Percentiles rank a stretch among this genome's conserved stretches.
These are phyloP conservation scores for Oscheius sp. DNA, from an alignment of 2,888 invertebrate genomes.

Conservation along the genomic window DNA sequence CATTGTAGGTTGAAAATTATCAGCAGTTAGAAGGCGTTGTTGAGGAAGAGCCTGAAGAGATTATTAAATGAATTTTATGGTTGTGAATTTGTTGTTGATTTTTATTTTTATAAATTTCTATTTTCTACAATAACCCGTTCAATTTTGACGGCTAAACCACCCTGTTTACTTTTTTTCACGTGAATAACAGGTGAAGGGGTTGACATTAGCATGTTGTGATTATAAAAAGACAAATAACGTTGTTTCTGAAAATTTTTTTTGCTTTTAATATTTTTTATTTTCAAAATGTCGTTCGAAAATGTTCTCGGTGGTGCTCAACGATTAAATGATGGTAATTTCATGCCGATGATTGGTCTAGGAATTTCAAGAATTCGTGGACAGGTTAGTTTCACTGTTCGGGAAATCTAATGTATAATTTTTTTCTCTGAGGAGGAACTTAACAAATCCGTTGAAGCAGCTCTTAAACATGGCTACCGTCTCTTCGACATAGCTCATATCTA, in stretches of 20 bases:
- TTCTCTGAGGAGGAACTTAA: conserved; percentile 36
- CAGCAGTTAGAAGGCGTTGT: conserved; percentile 52
- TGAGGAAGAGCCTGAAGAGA: conserved; percentile 55
- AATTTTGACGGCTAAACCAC: no score
- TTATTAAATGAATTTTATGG: neutral
- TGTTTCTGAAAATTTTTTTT: no score
- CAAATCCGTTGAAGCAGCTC: conserved; percentile 43
- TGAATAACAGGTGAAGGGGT: no score
- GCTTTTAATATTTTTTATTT: no score
- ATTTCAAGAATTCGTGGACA: conserved; percentile 53
- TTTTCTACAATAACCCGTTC: neutral
- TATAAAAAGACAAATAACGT: no score
- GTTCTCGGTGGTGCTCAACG: neutral
- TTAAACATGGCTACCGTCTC: conserved; percentile 77
- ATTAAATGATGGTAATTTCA: conserved; percentile 42
- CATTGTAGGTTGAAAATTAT: conserved; percentile 78
- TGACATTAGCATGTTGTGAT: no score
- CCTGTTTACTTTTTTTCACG: no score
- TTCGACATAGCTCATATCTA: conserved; percentile 83
- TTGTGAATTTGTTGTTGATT: conserved; percentile 16
- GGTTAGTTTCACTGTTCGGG: neutral
- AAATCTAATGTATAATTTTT: conserved; percentile 4
- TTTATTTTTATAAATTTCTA: neutral
- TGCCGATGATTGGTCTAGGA: conserved; percentile 57
- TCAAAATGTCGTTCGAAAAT: no score